Conservation (phyloP, 2,113 vertebrate genomes). For the Campylomormyrus tamandua region DNA sequence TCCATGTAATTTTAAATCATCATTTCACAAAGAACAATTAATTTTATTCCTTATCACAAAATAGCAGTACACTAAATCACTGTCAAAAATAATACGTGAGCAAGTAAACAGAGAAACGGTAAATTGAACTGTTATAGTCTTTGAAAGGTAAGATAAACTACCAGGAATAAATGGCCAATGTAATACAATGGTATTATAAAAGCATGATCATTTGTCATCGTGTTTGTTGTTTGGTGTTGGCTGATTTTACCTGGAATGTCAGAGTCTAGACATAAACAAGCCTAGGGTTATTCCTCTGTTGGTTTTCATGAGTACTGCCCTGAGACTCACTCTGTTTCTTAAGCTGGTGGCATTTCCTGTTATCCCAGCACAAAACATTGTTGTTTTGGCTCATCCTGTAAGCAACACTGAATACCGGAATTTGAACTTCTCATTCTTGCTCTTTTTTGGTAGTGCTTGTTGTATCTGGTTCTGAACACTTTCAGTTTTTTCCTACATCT, state of each 20-base stretch:
- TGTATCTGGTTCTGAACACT: slow-evolving; percentile 15
- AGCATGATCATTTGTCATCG: neutral
- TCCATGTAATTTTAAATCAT: neutral
- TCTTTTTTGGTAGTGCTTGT: neutral
- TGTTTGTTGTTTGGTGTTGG: neutral
- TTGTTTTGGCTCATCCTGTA: slow-evolving; percentile 48
- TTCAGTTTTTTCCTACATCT: neutral
- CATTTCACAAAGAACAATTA: neutral
- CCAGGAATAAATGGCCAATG: neutral
- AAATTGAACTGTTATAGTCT: neutral
- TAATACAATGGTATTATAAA: neutral
- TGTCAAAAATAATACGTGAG: neutral
- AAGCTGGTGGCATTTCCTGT: slow-evolving; percentile 62
- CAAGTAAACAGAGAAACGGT: neutral
- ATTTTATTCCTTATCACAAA: neutral
- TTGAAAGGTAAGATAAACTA: slow-evolving; percentile 3
- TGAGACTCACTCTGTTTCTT: slow-evolving; percentile 36
- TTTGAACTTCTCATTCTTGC: neutral
- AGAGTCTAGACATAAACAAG: neutral
- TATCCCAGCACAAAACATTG: slow-evolving; percentile 52
- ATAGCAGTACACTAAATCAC: neutral
- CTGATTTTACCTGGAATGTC: neutral
- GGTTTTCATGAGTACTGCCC: neutral
- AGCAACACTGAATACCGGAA: slow-evolving; percentile 33
- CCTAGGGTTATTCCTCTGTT: neutral